These are phyloP conservation scores for Caenorhabditis imperialis DNA, from an alignment of 2,888 invertebrate species.

Conservation along the genomic window DNA sequence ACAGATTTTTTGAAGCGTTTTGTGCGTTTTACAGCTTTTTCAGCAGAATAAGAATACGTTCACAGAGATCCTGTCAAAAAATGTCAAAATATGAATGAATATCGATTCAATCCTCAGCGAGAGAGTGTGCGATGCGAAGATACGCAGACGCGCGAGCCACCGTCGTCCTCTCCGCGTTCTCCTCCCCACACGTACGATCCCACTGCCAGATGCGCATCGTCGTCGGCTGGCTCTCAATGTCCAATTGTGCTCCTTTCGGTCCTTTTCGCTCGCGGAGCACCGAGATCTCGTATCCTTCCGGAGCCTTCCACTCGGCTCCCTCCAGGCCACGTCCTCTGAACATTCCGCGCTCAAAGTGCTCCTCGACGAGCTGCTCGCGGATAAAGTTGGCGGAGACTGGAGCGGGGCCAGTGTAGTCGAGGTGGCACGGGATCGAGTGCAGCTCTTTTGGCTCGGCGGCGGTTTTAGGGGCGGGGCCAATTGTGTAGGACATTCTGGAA, in stretches of 20 bases:
- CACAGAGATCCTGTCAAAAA: too few relatives aligned
- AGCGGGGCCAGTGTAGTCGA: slow-evolving; percentile 67
- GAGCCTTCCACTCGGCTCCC: slow-evolving; percentile 43
- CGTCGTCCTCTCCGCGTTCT: slow-evolving; percentile 41
- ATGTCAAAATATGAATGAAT: too few relatives aligned
- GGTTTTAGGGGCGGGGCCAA: slow-evolving; percentile 21
- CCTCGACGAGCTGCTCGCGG: slow-evolving; percentile 38
- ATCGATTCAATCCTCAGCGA: slow-evolving; percentile 30
- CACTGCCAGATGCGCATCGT: slow-evolving; percentile 46
- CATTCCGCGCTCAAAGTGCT: slow-evolving; percentile 32
- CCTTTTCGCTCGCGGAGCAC: slow-evolving; percentile 55
- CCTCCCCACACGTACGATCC: slow-evolving; percentile 48
- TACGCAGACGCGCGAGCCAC: slow-evolving; percentile 41
- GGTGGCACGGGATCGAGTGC: slow-evolving; percentile 67
- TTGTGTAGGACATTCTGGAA: slow-evolving; percentile 34
- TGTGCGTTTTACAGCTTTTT: too few relatives aligned
- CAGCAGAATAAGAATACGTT: too few relatives aligned
- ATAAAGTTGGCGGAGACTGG: slow-evolving; percentile 49
- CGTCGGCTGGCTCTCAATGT: slow-evolving; percentile 29
- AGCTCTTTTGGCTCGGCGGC: slow-evolving; percentile 33
- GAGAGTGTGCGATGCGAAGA: slow-evolving; percentile 43
- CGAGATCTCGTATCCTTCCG: slow-evolving; percentile 40
- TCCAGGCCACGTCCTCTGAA: slow-evolving; percentile 57
- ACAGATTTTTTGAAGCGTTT: too few relatives aligned
- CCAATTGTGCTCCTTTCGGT: slow-evolving; percentile 36